phyloP scores from a whole-genome alignment of 1,140 invertebrate genomes.

The Trichoplusia ni region DNA sequence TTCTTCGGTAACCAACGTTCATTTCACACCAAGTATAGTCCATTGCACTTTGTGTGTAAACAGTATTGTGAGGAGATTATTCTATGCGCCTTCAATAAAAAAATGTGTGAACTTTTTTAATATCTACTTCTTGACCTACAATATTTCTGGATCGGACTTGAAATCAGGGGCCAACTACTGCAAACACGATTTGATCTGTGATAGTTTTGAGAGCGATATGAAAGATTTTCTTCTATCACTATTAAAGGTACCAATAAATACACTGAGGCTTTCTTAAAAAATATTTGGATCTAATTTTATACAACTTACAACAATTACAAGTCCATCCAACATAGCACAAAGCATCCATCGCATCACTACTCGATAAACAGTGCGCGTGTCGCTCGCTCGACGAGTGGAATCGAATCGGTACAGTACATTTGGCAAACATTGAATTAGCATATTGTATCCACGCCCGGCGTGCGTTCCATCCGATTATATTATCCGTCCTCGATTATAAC shows the following conservation, averaged over 20 bases:
- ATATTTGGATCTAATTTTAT: too few relatives aligned
- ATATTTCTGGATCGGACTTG: too few relatives aligned
- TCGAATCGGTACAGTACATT: slow-evolving; percentile 52
- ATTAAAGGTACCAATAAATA: too few relatives aligned
- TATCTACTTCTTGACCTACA: neutral
- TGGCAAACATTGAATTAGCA: slow-evolving; percentile 61
- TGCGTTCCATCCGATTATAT: slow-evolving; percentile 35
- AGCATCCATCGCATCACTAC: slow-evolving; percentile 17
- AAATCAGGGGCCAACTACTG: too few relatives aligned
- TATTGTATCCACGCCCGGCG: slow-evolving; percentile 44
- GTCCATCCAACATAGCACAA: neutral
- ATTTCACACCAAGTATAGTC: neutral
- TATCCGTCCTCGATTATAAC: slow-evolving; percentile 30
- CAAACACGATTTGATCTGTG: too few relatives aligned
- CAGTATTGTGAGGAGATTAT: neutral
- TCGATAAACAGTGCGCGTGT: slow-evolving; percentile 43
- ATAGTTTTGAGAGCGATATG: too few relatives aligned
- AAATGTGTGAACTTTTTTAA: neutral
- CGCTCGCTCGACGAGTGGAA: slow-evolving; percentile 37
- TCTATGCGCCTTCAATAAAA: neutral
- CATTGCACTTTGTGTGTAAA: neutral
- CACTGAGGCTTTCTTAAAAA: too few relatives aligned
- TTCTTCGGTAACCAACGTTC: neutral
- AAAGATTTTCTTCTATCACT: too few relatives aligned
- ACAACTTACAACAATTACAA: neutral